phyloP scores from a whole-genome alignment of 2,888 invertebrate species.

The Perdita meconis region DNA sequence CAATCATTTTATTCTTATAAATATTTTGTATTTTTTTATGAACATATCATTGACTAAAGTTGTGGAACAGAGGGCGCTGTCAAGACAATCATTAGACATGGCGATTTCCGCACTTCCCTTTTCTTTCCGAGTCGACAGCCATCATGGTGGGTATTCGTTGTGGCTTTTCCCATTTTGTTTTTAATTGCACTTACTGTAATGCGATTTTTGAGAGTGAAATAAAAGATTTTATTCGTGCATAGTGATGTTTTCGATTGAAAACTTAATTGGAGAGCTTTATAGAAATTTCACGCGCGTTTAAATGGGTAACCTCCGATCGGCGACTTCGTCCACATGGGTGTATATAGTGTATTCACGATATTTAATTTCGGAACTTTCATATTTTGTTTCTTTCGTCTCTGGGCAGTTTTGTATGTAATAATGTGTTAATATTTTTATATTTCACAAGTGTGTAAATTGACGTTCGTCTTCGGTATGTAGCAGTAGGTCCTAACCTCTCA shows the following conservation, averaged over 20 bases:
- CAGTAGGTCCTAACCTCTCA: slow-evolving; percentile 26
- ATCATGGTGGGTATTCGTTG: slow-evolving; percentile 82
- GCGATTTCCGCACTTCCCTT: slow-evolving; percentile 71
- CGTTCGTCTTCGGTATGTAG: background rate
- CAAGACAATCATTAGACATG: slow-evolving; percentile 15
- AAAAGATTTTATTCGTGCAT: background rate
- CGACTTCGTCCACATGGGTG: slow-evolving; percentile 54
- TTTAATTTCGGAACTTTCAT: background rate
- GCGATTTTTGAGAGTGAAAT: slow-evolving; percentile 14
- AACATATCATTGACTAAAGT: slow-evolving; percentile 24
- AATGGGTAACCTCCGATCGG: slow-evolving; percentile 31
- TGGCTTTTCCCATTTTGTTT: background rate
- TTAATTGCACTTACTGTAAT: background rate
- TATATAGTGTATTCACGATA: background rate
- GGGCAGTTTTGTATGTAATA: background rate
- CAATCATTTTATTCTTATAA: background rate
- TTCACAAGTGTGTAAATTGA: background rate
- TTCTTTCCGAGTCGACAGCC: slow-evolving; percentile 78
- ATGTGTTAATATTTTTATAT: background rate
- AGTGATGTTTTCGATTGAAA: slow-evolving; percentile 6
- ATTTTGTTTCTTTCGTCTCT: background rate
- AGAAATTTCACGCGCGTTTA: slow-evolving; percentile 4
- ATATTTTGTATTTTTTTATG: background rate
- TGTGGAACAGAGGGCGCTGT: slow-evolving; percentile 42
- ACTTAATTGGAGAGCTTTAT: background rate